phyloP scores from a whole-genome alignment of 2,113 vertebrate genomes.

The Stictonetta naevosa region DNA sequence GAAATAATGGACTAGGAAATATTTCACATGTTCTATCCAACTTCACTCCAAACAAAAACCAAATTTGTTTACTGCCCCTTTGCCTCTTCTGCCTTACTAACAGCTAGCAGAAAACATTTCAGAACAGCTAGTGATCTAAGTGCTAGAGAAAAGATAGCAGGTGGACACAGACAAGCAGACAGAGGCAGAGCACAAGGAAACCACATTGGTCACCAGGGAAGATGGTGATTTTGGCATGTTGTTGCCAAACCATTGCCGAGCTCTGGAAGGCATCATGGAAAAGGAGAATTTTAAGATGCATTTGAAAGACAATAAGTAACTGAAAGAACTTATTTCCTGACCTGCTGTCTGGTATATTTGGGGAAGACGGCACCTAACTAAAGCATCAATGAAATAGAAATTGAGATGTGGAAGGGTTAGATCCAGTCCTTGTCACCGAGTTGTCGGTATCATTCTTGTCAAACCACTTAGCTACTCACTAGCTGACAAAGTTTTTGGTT shows the following conservation, averaged over 20 bases:
- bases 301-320: background rate
- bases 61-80: background rate
- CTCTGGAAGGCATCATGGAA: background rate
- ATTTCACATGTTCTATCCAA: background rate
- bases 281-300: background rate
- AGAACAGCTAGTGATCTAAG: background rate
- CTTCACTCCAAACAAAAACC: background rate
- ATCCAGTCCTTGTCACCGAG: background rate
- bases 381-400: background rate
- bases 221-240: background rate
- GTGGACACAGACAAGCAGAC: background rate
- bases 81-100: background rate
- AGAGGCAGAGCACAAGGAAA: background rate
- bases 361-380: background rate
- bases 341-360: background rate
- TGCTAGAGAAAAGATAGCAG: background rate
- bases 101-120: background rate
- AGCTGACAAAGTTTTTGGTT: slow-evolving; percentile 39
- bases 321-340: background rate
- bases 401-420: background rate
- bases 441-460: slow-evolving; percentile 4
- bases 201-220: background rate
- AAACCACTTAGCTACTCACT: slow-evolving; percentile 2
- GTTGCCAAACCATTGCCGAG: background rate
- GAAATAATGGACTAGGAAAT: background rate